phyloP scores from a whole-genome alignment of 2,888 invertebrate genomes.

The Cistogaster globosa region DNA sequence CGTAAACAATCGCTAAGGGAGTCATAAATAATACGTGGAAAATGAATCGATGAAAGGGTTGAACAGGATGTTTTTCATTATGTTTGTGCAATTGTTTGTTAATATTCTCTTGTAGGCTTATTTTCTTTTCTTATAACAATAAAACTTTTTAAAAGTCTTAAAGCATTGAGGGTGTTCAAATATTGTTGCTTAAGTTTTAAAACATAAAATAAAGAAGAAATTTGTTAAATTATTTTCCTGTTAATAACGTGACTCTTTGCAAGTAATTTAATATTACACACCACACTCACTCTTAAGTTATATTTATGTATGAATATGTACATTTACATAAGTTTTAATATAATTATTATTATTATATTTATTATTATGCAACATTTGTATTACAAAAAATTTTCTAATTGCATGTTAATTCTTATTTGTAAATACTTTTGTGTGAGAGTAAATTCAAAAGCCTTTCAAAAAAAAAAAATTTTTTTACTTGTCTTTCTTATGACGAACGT shows the following conservation, averaged over 20 bases:
- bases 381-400: slow-evolving; percentile 53
- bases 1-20: background rate
- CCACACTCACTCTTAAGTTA: background rate
- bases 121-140: background rate
- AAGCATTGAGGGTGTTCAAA: slow-evolving; percentile 56
- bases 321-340: slow-evolving; percentile 12
- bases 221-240: slow-evolving; percentile 77
- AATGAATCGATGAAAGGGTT: slow-evolving; percentile 13
- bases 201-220: slow-evolving; percentile 61
- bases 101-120: slow-evolving; percentile 7
- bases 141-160: background rate
- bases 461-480: background rate
- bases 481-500: slow-evolving; percentile 7
- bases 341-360: slow-evolving; percentile 51
- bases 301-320: background rate
- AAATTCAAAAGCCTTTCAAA: background rate
- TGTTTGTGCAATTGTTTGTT: background rate
- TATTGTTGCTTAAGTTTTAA: slow-evolving; percentile 46
- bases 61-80: slow-evolving; percentile 40
- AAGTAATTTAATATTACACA: slow-evolving; percentile 37
- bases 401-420: slow-evolving; percentile 22
- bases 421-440: background rate
- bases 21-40: slow-evolving; percentile 55
- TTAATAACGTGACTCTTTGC: slow-evolving; percentile 73
- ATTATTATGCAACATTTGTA: slow-evolving; percentile 56